These are phyloP conservation scores for Tragelaphus scriptus DNA, from an alignment of 2,113 vertebrate genomes.

Conservation along the genomic window DNA sequence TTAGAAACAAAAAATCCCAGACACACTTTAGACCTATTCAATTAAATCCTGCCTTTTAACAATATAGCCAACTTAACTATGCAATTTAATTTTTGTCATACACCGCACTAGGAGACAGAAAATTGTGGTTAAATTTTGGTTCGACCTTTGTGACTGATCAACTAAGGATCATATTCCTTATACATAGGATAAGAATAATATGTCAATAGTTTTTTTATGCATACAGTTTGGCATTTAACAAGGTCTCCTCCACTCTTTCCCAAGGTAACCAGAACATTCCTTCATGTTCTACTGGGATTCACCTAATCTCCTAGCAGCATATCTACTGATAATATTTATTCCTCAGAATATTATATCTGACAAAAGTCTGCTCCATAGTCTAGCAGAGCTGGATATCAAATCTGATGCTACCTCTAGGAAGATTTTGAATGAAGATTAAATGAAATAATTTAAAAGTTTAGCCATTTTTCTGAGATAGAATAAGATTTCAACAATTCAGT, in stretches of 20 bases:
- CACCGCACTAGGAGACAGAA: neutral
- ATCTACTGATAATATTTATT: neutral
- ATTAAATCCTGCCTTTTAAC: neutral
- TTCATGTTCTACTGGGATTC: neutral
- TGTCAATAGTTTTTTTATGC: neutral
- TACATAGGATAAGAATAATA: neutral
- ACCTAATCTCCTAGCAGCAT: neutral
- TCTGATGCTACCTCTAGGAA: neutral
- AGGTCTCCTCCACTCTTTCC: neutral
- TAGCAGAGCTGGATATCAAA: neutral
- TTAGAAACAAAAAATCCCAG: neutral
- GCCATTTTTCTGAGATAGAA: neutral
- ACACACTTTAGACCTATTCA: neutral
- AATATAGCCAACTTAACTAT: neutral
- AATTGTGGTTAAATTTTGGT: neutral
- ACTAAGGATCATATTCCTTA: neutral
- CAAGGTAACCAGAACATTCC: neutral
- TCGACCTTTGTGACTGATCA: neutral
- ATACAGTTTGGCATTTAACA: neutral
- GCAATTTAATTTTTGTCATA: neutral
- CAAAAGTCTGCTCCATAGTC: neutral
- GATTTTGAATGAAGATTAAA: constrained; percentile 24
- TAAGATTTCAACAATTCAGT: neutral
- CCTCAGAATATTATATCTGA: neutral
- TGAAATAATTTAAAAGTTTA: constrained; percentile 32